A percentile compares a stretch with the other conserved stretches of the same genome.
phyloP scores from a whole-genome alignment of 2,888 invertebrate genomes.

The Protophormia terraenovae region DNA sequence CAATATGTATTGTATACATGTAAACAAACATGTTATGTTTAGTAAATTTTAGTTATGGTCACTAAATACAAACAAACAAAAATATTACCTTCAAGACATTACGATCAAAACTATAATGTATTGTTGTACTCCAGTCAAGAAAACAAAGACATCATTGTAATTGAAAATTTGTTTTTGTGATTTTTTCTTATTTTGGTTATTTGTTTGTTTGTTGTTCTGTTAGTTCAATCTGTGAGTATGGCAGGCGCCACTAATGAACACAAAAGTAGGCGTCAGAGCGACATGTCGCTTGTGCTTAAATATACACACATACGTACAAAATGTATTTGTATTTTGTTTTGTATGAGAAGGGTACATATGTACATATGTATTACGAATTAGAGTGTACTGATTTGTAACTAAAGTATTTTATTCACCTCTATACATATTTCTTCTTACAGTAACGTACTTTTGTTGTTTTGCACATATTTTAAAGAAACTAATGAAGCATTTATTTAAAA shows the following conservation, averaged over 20 bases:
- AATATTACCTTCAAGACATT: background rate
- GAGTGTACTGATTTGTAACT: background rate
- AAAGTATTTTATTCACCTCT: background rate
- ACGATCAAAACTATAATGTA: background rate
- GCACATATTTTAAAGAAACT: background rate
- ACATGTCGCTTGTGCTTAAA: background rate
- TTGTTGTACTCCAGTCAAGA: background rate
- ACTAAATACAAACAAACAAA: background rate
- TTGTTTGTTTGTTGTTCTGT: constrained; percentile 11
- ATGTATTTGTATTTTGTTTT: too few relatives aligned
- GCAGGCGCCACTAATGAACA: constrained; percentile 13
- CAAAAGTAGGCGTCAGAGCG: constrained; percentile 34
- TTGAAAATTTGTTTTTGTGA: constrained; percentile 4
- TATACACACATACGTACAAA: too few relatives aligned
- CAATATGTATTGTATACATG: background rate
- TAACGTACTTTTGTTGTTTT: background rate
- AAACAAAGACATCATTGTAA: background rate
- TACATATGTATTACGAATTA: too few relatives aligned
- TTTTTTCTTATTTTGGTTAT: background rate
- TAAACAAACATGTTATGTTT: too few relatives aligned
- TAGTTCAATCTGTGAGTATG: background rate
- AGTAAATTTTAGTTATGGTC: constrained; percentile 28
- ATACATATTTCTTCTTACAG: background rate
- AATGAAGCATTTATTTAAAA: background rate
- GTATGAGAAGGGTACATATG: background rate